These are phyloP conservation scores for Eurytoma californica DNA, from an alignment of 2,888 invertebrate species.

Conservation along the genomic window DNA sequence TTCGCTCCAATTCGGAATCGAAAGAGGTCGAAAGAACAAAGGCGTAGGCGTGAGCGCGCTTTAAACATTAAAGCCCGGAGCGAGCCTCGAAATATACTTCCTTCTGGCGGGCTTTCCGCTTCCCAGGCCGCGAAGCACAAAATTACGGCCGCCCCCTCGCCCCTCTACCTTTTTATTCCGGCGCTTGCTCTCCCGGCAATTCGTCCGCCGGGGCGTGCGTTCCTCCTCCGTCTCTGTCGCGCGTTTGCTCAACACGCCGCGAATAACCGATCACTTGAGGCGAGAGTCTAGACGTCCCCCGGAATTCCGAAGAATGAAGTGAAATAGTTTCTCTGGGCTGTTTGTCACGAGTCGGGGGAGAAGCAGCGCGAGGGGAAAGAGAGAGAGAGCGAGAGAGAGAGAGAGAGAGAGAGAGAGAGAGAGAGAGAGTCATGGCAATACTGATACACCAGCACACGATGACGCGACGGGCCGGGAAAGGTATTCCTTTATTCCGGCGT, in stretches of 20 bases:
- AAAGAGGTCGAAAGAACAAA: not conserved
- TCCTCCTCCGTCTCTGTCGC: slow-evolving; percentile 18
- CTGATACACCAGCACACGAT: not conserved
- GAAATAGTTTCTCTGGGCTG: slow-evolving; percentile 49
- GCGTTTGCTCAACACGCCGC: slow-evolving; percentile 36
- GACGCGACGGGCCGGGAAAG: slow-evolving; percentile 1
- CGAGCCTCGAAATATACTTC: slow-evolving; percentile 35
- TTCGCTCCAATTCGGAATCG: not conserved
- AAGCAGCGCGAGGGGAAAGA: not conserved
- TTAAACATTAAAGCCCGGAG: slow-evolving; percentile 13
- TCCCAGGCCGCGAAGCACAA: slow-evolving; percentile 61
- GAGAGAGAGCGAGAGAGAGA: not conserved
- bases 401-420: not conserved
- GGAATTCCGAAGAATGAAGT: slow-evolving; percentile 47
- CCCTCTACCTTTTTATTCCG: slow-evolving; percentile 17
- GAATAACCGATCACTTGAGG: slow-evolving; percentile 53
- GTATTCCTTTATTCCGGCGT: slow-evolving; percentile 5
- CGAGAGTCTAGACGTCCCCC: slow-evolving; percentile 29
- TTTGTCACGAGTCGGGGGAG: slow-evolving; percentile 39
- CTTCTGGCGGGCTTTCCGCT: not conserved
- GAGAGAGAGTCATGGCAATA: not conserved
- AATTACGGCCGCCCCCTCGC: slow-evolving; percentile 59
- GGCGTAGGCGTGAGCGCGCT: not conserved
- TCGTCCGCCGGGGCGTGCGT: slow-evolving; percentile 5
- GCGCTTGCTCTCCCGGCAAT: slow-evolving; percentile 37